Conservation (phyloP, 2,113 vertebrate genomes). For the Emberiza fucata region DNA sequence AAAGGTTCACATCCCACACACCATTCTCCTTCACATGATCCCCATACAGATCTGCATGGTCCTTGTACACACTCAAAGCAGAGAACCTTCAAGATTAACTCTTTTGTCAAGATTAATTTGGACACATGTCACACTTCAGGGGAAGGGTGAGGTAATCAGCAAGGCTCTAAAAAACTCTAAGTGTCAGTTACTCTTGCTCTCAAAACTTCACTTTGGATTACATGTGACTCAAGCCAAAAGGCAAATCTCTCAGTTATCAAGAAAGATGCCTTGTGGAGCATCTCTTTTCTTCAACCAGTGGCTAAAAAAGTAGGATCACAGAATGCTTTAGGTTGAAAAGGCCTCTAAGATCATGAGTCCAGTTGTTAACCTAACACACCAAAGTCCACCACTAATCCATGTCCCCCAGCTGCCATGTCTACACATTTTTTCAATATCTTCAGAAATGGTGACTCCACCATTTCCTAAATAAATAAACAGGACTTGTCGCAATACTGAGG, state of each 20-base stretch:
- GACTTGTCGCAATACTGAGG: accelerated
- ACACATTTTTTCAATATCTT: not conserved
- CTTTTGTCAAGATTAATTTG: not conserved
- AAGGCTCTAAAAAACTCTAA: not conserved
- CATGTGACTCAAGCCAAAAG: not conserved
- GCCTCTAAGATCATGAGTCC: not conserved
- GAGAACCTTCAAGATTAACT: not conserved
- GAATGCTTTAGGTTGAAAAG: not conserved
- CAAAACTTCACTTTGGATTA: not conserved
- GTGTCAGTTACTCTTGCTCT: not conserved
- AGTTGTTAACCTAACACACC: not conserved
- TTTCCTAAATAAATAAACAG: not conserved
- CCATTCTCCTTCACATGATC: not conserved
- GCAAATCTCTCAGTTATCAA: not conserved
- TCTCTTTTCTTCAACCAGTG: not conserved
- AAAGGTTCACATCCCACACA: not conserved
- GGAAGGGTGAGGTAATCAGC: not conserved
- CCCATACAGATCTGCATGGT: not conserved
- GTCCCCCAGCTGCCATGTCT: accelerated
- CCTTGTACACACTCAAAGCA: not conserved
- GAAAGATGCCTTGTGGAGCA: not conserved
- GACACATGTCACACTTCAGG: not conserved
- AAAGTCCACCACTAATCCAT: not conserved
- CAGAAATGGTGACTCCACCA: not conserved
- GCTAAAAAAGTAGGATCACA: not conserved